Conservation (phyloP, 2,888 invertebrate genomes). For the Xiphydria camelus region DNA sequence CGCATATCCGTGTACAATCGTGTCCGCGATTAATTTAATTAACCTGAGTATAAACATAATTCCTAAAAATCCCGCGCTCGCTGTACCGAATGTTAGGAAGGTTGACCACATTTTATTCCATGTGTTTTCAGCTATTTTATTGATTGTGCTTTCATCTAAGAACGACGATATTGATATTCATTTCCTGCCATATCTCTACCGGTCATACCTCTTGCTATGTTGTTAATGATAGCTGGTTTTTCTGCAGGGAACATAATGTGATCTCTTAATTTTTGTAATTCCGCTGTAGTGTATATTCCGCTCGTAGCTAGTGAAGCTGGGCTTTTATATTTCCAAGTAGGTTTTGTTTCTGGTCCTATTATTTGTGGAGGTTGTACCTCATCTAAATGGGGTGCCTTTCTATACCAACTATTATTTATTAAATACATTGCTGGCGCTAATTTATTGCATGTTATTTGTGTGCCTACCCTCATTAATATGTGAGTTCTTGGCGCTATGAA, state of each 20-base stretch:
- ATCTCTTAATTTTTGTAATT: neutral
- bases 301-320: slow-evolving; percentile 1
- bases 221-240: slow-evolving; percentile 4
- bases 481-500: slow-evolving; percentile 25
- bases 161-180: neutral
- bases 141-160: slow-evolving; percentile 1
- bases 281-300: slow-evolving; percentile 3
- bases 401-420: slow-evolving; percentile 20
- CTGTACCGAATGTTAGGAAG: neutral
- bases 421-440: slow-evolving; percentile 22
- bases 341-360: slow-evolving; percentile 1
- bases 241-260: slow-evolving; percentile 4
- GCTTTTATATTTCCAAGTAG: slow-evolving; percentile 7
- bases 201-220: neutral
- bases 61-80: slow-evolving; percentile 3
- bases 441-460: slow-evolving; percentile 21
- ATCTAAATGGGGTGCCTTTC: neutral
- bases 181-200: neutral
- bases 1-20: slow-evolving; percentile 3
- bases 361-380: neutral
- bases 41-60: no score
- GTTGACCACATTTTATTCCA: slow-evolving; percentile 2
- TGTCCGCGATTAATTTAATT: slow-evolving; percentile 4
- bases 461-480: slow-evolving; percentile 18
- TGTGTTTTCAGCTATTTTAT: neutral